Evolutionary conservation across 92 coral and sea anemone species (phyloP), one percentile per base, ranked within the genome.

Genomic region (Chrysogorgia sp.): DNA sequence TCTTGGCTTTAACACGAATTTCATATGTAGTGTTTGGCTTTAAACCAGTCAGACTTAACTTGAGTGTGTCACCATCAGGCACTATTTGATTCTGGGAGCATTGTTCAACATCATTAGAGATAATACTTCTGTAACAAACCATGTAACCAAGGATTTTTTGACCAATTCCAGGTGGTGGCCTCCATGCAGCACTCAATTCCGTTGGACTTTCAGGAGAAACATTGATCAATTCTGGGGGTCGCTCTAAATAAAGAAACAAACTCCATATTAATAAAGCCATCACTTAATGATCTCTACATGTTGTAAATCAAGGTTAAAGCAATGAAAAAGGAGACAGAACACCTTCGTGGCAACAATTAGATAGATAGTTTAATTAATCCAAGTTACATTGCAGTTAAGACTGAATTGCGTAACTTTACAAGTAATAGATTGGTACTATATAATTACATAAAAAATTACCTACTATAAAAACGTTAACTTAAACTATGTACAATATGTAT

Each of bases 1-100:
- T 92, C 57, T 74, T 81, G 22, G 96, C 90, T 14, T 84, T 76
- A 21, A 92, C 89, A 23, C 47, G 48, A 58, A 90, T 69, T 41
- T 50, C 56, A 41, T 85, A 92, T 25, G 67, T 62, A 10, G 90
- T 75, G 8, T 72, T 74, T 41, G 87, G 87, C 3, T 26, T 76
- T n/a, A 92, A 82, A 31, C 60, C 40, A 2, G 86, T 70, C n/a
- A 88, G 33, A 13, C 26, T 35, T 2, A 49, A 26, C 1, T 69
- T 0, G 29, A 69, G 56, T 2, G 76, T 55, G 20, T 40, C 76
- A 43, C 31, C 76, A 45, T 55, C 59, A 14, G 59, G 25, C 14
- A 35, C 30, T 10, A 60, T 55, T 69, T 43, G 45, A 23, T 33
- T 49, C 23, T 55, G 45, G 0, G 10, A 31, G 30, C 76, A 69